phyloP scores from a whole-genome alignment of 37 sponge, comb jelly and placozoan genomes.

The Eunapius fragilis region DNA sequence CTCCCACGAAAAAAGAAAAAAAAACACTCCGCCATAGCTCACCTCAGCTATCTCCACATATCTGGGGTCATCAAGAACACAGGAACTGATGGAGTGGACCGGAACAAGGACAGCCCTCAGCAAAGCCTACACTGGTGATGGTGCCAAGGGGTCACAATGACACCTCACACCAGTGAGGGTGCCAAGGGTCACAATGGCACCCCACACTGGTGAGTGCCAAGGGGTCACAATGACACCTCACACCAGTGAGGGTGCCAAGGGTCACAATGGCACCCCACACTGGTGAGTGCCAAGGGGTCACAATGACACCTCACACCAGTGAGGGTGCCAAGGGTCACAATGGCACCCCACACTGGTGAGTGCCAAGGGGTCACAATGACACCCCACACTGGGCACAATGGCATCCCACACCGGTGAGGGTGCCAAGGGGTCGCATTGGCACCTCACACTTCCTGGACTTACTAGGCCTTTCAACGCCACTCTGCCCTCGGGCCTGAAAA shows the following conservation, averaged over 20 bases:
- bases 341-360: slow-evolving; percentile 1
- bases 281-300: not conserved
- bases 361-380: not conserved
- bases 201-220: not conserved
- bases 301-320: not conserved
- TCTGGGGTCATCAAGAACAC: slow-evolving; percentile 12
- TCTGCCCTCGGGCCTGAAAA: not conserved
- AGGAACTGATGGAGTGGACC: slow-evolving; percentile 14
- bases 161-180: not conserved
- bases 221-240: not conserved
- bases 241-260: not conserved
- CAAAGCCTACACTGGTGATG: slow-evolving; percentile 13
- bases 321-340: not conserved
- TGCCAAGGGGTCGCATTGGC: too few species aligned
- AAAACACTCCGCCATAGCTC: not conserved
- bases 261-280: slow-evolving; percentile 3
- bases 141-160: not conserved
- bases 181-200: not conserved
- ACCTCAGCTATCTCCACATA: slow-evolving; percentile 35
- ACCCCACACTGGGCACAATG: not conserved
- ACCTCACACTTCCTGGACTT: not conserved
- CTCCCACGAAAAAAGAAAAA: not conserved
- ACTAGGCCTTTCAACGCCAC: slow-evolving; percentile 41
- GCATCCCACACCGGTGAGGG: too few species aligned
- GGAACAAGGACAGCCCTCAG: slow-evolving; percentile 19